Base-by-base conservation (phyloP, 2,888 invertebrate genomes). In the Ectemnius lituratus region DNA sequence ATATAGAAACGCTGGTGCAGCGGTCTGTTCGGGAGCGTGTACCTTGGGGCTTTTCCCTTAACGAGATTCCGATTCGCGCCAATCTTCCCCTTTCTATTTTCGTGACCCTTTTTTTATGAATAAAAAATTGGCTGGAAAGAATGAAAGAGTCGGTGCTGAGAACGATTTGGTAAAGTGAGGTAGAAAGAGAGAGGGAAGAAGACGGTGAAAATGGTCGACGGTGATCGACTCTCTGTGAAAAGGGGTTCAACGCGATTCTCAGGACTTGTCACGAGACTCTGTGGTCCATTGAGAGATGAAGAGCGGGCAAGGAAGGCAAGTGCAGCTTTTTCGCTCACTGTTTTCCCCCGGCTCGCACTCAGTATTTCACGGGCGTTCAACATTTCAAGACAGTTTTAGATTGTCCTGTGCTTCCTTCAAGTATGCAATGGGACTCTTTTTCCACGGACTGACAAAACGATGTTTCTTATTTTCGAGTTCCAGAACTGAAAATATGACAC, bases 1-100 rank as follows among this genome's bases (percentile, higher is more conserved):
- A 70, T 8, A 37, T 70, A 75, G 71, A 74, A 78, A 71, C 67
- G 69, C 52, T 70, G 59, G 59, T 56, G 62, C 74, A 56, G 60
- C 65, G 49, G 37, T 64, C 67, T 57, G 58, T 62, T 16, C 23
- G 46, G 56, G 49, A 71, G 47, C 63, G 63, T 74, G 62, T 70
- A 70, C 46, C 67, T 57, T 45, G 59, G 70, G 73, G 77, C 75
- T 70, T 74, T 80, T 56, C 72, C 72, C 72, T 72, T 80, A 80
- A 80, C 72, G 73, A 81, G 73, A 78, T 78, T 78, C 78, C 75
- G 80, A 81, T 81, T 74, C 67, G 59, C 58, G 66, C 58, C 70
- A 75, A 80, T 80, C 70, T 74, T 16, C 46, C 59, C 23, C 46
- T 56, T 63, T 27, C 60, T 72, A 45, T 46, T 37, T 45, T 49